Evolutionary conservation across 2,797 vertebrate genomes (phyloP), one percentile per base, ranked within the genome.

Genomic region (Choloepus didactylus): DNA sequence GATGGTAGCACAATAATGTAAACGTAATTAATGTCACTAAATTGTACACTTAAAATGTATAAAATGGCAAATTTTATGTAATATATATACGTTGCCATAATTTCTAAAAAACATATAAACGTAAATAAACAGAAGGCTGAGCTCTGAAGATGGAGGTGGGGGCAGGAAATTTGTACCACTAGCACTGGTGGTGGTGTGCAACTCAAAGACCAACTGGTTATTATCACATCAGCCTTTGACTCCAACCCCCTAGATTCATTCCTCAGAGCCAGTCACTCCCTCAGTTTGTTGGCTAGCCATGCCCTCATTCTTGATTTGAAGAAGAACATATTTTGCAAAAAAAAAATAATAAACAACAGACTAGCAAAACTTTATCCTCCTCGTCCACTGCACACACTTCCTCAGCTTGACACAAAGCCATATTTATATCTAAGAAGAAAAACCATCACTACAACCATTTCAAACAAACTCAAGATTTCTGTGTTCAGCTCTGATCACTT

Each of bases 391-490:
- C 25, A 62, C 46, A 15, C 54, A 72, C 46, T 56, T 88, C 60
- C n/a, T 84, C 31, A 25, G 18, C 38, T 67, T 31, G 44, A 35
- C 23, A n/a, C 14, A 79, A 86, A 89, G 35, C 54, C 38, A 67
- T 72, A 67, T 29, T 73, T 81, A 62, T 31, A 54, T 27, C 49
- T 75, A 91, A 89, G 75, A 91, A 70, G 12, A 86, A 69, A 91
- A 84, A 62, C 8, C 25, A 27, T 66, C 44, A 91, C 25, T 41
- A 66, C 4, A 75, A 80, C 31, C 19, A 84, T 70, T 89, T 89
- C 83, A 83, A 80, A 81, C 23, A 93, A 93, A 89, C n/a, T 54
- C 73, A 84, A 87, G 49, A 46, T 89, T 14, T 94, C 60, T 64
- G 41, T 54, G 49, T 84, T 92, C 44, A 72, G n/a, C 60, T 60